phyloP scores from a whole-genome alignment of 1,140 invertebrate genomes.

The Pseudoatta argentina region DNA sequence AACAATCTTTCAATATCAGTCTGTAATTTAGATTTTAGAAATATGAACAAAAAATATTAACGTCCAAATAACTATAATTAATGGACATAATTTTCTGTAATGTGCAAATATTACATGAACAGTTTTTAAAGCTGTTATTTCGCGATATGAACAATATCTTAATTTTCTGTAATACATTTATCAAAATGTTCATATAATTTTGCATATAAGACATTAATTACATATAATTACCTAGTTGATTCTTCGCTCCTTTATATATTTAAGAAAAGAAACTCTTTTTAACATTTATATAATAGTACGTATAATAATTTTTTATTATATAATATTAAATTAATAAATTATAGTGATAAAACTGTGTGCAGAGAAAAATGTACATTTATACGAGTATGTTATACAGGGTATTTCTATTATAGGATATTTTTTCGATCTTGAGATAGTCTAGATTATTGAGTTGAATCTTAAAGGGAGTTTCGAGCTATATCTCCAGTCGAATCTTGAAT shows the following conservation, averaged over 20 bases:
- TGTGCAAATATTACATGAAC: neutral
- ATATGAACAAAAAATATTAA: neutral
- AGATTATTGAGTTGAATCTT: no score
- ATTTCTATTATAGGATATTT: neutral
- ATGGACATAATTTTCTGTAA: neutral
- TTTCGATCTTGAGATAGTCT: neutral
- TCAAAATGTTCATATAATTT: neutral
- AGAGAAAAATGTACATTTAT: neutral
- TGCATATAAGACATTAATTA: neutral
- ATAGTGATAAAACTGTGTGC: neutral
- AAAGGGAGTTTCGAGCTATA: no score
- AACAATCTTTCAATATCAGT: neutral
- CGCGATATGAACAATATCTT: neutral
- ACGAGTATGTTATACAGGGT: neutral
- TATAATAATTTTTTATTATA: slow-evolving; percentile 26
- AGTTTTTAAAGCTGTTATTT: neutral
- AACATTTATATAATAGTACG: neutral
- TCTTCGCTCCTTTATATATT: neutral
- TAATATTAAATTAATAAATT: slow-evolving; percentile 25
- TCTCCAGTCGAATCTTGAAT: no score
- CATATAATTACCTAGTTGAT: neutral
- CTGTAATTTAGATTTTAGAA: slow-evolving; percentile 17
- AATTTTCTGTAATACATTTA: neutral
- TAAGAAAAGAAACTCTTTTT: neutral
- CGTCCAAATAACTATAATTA: neutral